Evolutionary conservation across 2,797 vertebrate species (phyloP), one percentile per base, ranked within the genome.

Genomic region (Parauchenoglanis ngamensis): DNA sequence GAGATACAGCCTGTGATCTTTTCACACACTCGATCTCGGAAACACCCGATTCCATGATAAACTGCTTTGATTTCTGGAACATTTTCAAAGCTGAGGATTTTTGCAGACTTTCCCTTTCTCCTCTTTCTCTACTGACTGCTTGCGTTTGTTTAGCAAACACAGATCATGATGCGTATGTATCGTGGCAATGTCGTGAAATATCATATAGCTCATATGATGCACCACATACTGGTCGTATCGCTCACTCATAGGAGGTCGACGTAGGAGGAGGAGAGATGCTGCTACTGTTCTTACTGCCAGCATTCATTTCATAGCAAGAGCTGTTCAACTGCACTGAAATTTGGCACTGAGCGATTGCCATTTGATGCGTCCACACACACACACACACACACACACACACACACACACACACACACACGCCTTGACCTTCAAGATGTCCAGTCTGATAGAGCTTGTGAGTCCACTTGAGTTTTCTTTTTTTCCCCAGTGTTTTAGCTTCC

Each of bases 381-480:
- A 76, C 73, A 52, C 70, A 73, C 35, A 73, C 40, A 73, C 70
- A 73, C 70, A 40, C 68, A 40, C 67, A 70, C 28, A 70, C 68
- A 40, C 68, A 73, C 40, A 73, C 70, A 73, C 70, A 40, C 68
- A 40, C 67, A 70, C 28, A 70, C 68, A 40, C 68, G 15, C 78
- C 21, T 23, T 80, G 78, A 80, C 78, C 78, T 80, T 80, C 78
- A 80, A 61, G 57, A 80, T 59, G 78, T 79, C 56, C 77, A 40
- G 28, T 10, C 77, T 79, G 54, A 79, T 59, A 79, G 56, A 80
- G 44, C 35, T 44, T 80, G 7, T 78, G 12, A 80, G 78, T 80
- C 78, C 78, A 61, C 57, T 80, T 5, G 5, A 44, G 78, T 0
- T 57, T 57, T 59, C 13, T 12, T 4, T 63, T 63, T 63, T 15